These are phyloP conservation scores for Diabrotica virgifera DNA, from an alignment of 1,140 invertebrate species.

Conservation along the genomic window DNA sequence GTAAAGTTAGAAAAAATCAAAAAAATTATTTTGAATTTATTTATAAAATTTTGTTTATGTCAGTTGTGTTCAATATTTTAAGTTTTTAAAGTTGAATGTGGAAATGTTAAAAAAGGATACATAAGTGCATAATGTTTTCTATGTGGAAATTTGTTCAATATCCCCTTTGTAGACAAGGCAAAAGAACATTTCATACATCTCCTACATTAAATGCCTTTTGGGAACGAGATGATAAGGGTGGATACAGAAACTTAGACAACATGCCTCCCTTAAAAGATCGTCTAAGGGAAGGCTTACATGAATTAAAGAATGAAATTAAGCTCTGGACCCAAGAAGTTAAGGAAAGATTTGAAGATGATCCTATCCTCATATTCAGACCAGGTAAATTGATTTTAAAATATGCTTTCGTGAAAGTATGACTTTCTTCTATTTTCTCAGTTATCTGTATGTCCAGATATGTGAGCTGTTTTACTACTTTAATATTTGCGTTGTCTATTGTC, in stretches of 20 bases:
- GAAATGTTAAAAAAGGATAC: no score
- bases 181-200: conserved; percentile 19
- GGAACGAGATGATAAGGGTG: conserved; percentile 58
- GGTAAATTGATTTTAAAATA: not conserved
- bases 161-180: conserved; percentile 6
- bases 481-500: no score
- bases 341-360: conserved; percentile 53
- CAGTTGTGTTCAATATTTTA: no score
- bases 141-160: not conserved
- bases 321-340: conserved; percentile 67
- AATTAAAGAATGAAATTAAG: conserved; percentile 64
- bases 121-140: not conserved
- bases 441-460: no score
- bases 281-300: conserved; percentile 59
- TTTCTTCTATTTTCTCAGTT: no score
- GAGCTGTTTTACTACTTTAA: no score
- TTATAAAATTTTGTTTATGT: no score
- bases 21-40: no score
- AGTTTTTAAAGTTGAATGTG: no score
- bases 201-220: conserved; percentile 30
- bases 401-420: not conserved
- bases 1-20: no score
- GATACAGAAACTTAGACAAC: conserved; percentile 54
- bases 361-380: conserved; percentile 10
- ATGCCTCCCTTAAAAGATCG: conserved; percentile 52